A percentile compares a stretch with the other conserved stretches of the same genome.
Evolutionary conservation across 2,888 invertebrate species (phyloP).

Genomic region (Andrena marginata): DNA sequence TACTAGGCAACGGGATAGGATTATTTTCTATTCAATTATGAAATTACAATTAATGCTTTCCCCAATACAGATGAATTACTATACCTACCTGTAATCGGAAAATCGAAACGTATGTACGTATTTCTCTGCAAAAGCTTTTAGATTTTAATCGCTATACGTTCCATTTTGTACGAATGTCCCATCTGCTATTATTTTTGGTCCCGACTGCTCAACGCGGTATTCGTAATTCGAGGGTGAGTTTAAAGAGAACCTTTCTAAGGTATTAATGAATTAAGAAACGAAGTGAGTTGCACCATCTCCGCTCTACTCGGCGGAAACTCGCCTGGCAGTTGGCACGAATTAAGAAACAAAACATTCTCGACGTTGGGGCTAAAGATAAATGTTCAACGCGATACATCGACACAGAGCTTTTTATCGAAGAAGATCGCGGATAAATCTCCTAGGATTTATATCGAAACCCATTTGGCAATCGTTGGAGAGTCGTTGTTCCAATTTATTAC

Average conservation of each 20-base stretch:
- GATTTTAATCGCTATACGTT: background rate
- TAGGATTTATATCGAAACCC: slow-evolving; percentile 56
- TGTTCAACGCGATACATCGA: background rate
- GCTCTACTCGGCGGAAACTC: too few relatives aligned
- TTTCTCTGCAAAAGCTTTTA: too few relatives aligned
- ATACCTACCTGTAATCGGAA: background rate
- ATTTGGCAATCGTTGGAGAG: slow-evolving; percentile 61
- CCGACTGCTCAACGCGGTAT: background rate
- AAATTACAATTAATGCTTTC: background rate
- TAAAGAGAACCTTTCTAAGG: background rate
- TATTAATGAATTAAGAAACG: background rate
- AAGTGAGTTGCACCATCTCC: too few relatives aligned
- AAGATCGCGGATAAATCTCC: slow-evolving; percentile 52
- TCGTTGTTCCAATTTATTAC: slow-evolving; percentile 61
- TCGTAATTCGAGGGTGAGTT: background rate
- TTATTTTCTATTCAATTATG: background rate
- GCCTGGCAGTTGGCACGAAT: background rate
- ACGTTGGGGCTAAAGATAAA: background rate
- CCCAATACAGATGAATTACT: background rate
- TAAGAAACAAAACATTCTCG: background rate
- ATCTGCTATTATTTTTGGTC: background rate
- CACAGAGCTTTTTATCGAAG: slow-evolving; percentile 1
- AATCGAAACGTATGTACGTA: background rate
- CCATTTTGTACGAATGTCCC: background rate
- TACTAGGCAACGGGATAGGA: background rate